These are phyloP conservation scores for Peromyscus leucopus DNA, from an alignment of 2,113 vertebrate species.

Conservation along the genomic window DNA sequence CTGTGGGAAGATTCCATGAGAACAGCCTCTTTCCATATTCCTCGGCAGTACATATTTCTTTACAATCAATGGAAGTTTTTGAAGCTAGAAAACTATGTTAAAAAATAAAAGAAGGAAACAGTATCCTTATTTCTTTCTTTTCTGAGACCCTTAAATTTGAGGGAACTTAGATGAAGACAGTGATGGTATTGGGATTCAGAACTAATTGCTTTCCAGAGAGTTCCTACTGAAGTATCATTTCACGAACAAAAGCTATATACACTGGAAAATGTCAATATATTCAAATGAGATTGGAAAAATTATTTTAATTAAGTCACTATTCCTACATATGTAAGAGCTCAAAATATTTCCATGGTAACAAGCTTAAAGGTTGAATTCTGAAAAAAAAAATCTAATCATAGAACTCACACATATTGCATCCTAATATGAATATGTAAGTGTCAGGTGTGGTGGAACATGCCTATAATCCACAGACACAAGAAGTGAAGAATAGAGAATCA, in stretches of 20 bases:
- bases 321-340: conserved; percentile 40
- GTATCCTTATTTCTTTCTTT: conserved; percentile 41
- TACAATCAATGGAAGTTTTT: background rate
- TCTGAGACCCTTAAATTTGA: background rate
- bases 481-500: background rate
- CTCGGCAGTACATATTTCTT: background rate
- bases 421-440: conserved; percentile 60
- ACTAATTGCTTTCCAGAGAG: conserved; percentile 40
- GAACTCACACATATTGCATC: conserved; percentile 14
- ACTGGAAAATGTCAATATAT: conserved; percentile 52
- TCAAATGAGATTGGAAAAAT: conserved; percentile 44
- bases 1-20: conserved; percentile 25
- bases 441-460: background rate
- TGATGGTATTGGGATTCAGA: conserved; percentile 49
- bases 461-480: background rate
- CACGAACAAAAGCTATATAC: conserved; percentile 50
- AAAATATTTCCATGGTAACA: conserved; percentile 67
- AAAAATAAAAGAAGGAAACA: background rate
- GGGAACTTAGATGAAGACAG: background rate
- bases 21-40: conserved; percentile 22
- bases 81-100: background rate
- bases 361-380: conserved; percentile 31
- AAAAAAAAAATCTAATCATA: conserved; percentile 47
- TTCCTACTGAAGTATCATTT: conserved; percentile 24
- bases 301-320: conserved; percentile 55